Base-by-base conservation (phyloP, 2,888 invertebrate species). In the Hoplodrina ambigua region DNA sequence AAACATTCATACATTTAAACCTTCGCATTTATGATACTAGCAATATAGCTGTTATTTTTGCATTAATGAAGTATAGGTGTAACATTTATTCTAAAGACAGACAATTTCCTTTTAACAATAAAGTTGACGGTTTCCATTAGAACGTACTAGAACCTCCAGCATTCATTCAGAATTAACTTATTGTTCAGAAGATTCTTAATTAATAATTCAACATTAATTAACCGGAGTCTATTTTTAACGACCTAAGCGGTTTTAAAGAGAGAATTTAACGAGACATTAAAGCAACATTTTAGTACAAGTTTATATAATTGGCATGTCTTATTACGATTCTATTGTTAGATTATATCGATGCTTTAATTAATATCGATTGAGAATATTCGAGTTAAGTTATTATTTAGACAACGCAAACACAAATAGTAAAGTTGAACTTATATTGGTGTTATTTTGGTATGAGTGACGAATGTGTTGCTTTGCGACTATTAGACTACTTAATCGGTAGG, bases 291-390 rank as follows among this genome's bases (percentile, higher is more conserved):
- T n/a, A 13, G 20, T 25, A 52, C 25, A 41, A 54, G n/a, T 53
- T 41, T 41, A 6, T 37, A 30, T 17, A 46, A 25, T 37, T 46
- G 53, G n/a, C n/a, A 20, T n/a, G 19, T 72, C 19, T 57, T 20
- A 52, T 72, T 41, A 20, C 2, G 7, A n/a, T n/a, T 63, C 52
- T 64, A 73, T 64, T 58, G 53, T 58, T 54, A 58, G 53, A 73
- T 44, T 44, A 49, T 17, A 58, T 15, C 20, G 20, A 54, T 58
- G 58, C 20, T 46, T 13, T 57, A n/a, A 62, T 53, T 53, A 53
- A 57, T 25, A 73, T 73, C 20, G 19, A 44, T 57, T 10, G 6
- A 30, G 15, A 61, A 57, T 66, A 61, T 61, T 73, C 30, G 2
- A 53, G 20, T 15, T 30, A 8, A 20, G 15, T 66, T 53, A 44